These are phyloP conservation scores for Xestia c-nigrum DNA, from an alignment of 2,888 invertebrate species.

Conservation along the genomic window DNA sequence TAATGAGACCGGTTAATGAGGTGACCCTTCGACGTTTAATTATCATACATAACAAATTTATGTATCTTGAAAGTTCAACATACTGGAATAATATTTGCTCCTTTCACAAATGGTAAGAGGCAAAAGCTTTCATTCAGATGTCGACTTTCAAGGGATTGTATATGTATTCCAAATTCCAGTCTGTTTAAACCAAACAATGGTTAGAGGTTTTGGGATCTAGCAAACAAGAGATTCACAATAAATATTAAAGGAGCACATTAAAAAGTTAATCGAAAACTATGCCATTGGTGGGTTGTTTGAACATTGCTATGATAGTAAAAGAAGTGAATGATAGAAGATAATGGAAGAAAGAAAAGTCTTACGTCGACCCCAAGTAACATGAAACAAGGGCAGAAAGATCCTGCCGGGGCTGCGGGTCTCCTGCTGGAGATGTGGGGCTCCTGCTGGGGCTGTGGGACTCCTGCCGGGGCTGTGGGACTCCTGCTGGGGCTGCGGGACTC, in stretches of 20 bases:
- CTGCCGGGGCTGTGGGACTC: too few relatives aligned
- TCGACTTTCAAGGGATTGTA: neutral
- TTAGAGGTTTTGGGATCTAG: neutral
- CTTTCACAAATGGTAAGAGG: neutral
- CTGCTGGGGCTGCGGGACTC: too few relatives aligned
- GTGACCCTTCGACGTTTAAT: slow-evolving; percentile 44
- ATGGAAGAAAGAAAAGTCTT: neutral
- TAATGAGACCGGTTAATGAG: slow-evolving; percentile 49
- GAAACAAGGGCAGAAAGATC: neutral
- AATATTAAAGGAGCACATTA: neutral
- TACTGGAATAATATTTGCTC: neutral
- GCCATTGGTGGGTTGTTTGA: neutral
- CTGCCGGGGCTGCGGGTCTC: too few relatives aligned
- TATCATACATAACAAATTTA: slow-evolving; percentile 37
- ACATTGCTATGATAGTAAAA: neutral
- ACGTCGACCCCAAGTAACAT: neutral
- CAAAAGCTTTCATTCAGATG: neutral
- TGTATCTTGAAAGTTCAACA: slow-evolving; percentile 42
- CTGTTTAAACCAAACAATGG: neutral
- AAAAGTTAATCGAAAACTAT: neutral
- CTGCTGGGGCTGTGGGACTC: too few relatives aligned
- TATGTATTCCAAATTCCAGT: neutral
- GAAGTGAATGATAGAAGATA: neutral
- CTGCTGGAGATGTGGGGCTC: too few relatives aligned
- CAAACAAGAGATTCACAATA: neutral